Evolutionary conservation across 2,888 invertebrate genomes (phyloP).

Genomic region (Meloe dianella): DNA sequence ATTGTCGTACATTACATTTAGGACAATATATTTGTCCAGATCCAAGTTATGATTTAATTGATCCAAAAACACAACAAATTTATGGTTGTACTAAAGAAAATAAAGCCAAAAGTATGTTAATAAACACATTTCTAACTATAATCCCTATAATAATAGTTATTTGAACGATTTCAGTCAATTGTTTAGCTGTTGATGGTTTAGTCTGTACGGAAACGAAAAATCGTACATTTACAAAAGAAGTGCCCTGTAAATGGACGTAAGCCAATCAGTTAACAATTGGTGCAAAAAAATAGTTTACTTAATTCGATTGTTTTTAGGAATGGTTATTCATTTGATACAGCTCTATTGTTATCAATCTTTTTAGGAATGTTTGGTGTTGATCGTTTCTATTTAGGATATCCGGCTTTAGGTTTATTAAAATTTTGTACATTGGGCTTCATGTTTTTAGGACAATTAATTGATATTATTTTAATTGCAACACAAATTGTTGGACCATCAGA

Average conservation of each 20-base stretch:
- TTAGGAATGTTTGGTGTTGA: slow-evolving; percentile 98
- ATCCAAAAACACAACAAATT: slow-evolving; percentile 87
- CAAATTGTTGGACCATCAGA: slow-evolving; percentile 94
- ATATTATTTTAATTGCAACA: slow-evolving; percentile 94
- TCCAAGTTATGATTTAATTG: slow-evolving; percentile 77
- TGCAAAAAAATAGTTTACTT: neutral
- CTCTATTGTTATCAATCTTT: slow-evolving; percentile 92
- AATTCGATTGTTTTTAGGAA: slow-evolving; percentile 71
- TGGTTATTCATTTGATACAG: slow-evolving; percentile 91
- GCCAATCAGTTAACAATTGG: too few relatives aligned
- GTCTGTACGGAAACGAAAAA: slow-evolving; percentile 81
- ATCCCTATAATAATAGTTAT: slow-evolving; percentile 11
- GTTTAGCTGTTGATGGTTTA: slow-evolving; percentile 82
- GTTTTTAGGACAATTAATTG: slow-evolving; percentile 93
- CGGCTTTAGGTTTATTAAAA: slow-evolving; percentile 92
- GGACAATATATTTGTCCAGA: slow-evolving; percentile 86
- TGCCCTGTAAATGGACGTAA: slow-evolving; percentile 96
- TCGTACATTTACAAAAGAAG: slow-evolving; percentile 78
- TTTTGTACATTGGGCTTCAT: slow-evolving; percentile 95
- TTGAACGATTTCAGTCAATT: slow-evolving; percentile 67
- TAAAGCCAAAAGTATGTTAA: slow-evolving; percentile 73
- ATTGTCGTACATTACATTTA: slow-evolving; percentile 75
- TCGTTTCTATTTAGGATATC: slow-evolving; percentile 97
- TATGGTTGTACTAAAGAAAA: slow-evolving; percentile 80
- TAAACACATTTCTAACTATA: neutral